Base-by-base conservation (phyloP, 2,797 vertebrate genomes). In the Coracias cyanogaster region DNA sequence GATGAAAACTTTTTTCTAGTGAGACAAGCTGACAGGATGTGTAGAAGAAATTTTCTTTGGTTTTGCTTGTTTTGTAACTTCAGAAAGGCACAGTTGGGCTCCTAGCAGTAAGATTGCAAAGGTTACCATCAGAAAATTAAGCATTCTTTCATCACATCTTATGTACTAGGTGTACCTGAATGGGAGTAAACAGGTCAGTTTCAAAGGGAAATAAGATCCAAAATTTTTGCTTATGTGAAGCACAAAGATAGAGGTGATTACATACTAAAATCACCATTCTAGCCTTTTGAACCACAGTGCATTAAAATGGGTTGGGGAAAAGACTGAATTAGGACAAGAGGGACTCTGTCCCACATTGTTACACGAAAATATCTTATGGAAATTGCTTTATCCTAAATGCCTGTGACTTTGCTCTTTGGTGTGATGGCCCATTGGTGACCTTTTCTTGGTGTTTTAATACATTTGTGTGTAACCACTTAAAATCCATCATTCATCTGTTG, bases 31-130 rank as follows among this genome's bases (percentile, higher is more conserved):
- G 86, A 69, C 54, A 82, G 55, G 12, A 45, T 67, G 5, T 14
- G 25, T 33, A 70, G 58, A 78, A 84, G 70, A 82, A 39, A 48
- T 66, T 58, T 65, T 58, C 58, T 84, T 84, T 66, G 24, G 21
- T 88, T 88, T 82, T 82, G 11, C 55, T 45, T 88, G 65, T 74
- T 90, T 60, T 81, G 25, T 92, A 77, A 45, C 79, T 92, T 87
- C 55, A 55, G 62, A 93, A 89, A 69, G 39, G 24, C 70, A 69
- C 16, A 35, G 46, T 31, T 92, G 39, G 51, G 43, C 64, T 87
- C 39, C 4, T 45, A 87, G 57, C 51, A 72, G 28, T 77, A 85
- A 58, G 58, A 84, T 84, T 92, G 90, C 54, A 77, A 79, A 69
- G 86, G 37, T 82, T 92, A 61, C 16, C 18, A 73, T 66, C 7